Evolutionary conservation across 2,888 invertebrate genomes (phyloP).

Genomic region (Deilephila elpenor): DNA sequence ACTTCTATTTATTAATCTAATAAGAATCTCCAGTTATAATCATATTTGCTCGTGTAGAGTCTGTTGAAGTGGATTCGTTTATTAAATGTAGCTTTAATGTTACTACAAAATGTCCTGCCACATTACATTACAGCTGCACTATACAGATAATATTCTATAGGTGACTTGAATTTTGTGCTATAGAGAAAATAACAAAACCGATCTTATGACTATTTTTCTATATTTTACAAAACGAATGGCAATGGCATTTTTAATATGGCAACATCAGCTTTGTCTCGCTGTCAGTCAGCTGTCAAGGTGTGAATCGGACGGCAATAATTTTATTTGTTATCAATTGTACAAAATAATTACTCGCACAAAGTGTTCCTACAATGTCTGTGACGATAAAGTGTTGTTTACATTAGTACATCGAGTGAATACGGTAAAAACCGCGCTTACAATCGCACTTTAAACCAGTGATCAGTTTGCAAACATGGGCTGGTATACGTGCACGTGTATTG

Average conservation of each 20-base stretch:
- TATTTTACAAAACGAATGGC: neutral
- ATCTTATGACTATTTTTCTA: too few species aligned
- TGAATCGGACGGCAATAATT: slow-evolving; percentile 19
- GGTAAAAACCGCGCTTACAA: slow-evolving; percentile 41
- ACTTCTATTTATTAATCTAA: too few species aligned
- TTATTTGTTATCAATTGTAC: slow-evolving; percentile 30
- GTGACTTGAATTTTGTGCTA: too few species aligned
- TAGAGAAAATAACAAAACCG: too few species aligned
- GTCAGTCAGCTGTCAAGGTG: slow-evolving; percentile 27
- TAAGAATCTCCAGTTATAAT: too few species aligned
- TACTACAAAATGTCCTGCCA: too few species aligned
- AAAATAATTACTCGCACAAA: slow-evolving; percentile 34
- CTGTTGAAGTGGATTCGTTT: neutral
- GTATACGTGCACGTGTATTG: slow-evolving; percentile 58
- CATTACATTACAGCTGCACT: too few species aligned
- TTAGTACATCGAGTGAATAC: slow-evolving; percentile 44
- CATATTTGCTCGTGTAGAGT: too few species aligned
- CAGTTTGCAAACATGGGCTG: slow-evolving; percentile 55
- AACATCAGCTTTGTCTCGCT: slow-evolving; percentile 14
- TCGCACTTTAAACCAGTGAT: neutral
- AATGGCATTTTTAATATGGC: neutral
- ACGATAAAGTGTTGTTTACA: slow-evolving; percentile 53
- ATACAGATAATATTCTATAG: too few species aligned
- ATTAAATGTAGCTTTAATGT: too few species aligned
- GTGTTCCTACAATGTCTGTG: slow-evolving; percentile 54